A percentile compares a stretch with the other conserved stretches of the same genome.
Evolutionary conservation across 2,113 vertebrate species (phyloP).

Genomic region (Tupaia chinensis): DNA sequence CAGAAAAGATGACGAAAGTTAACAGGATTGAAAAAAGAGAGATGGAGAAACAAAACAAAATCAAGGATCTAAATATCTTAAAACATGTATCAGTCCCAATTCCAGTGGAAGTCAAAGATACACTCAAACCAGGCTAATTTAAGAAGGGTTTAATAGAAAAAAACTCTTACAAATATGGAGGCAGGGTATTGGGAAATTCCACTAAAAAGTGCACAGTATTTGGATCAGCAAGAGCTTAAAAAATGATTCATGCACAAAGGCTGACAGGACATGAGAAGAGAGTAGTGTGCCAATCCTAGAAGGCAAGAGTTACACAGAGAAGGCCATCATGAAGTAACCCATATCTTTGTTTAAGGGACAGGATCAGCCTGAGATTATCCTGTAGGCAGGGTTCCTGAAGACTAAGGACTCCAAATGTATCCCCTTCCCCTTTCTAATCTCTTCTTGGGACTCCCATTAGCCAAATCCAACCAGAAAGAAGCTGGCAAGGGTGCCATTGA

Average conservation of each 20-base stretch:
- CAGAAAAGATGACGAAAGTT: neutral
- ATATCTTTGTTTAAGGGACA: neutral
- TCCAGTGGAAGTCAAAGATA: neutral
- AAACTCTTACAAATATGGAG: neutral
- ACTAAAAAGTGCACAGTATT: neutral
- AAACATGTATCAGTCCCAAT: neutral
- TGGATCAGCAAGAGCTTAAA: fast-evolving
- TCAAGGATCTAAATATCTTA: neutral
- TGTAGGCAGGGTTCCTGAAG: neutral
- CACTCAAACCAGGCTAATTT: neutral
- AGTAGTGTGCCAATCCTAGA: neutral
- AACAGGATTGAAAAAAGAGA: neutral
- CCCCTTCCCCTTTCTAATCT: neutral
- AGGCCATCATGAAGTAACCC: fast-evolving
- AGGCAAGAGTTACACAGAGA: neutral
- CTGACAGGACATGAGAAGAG: neutral
- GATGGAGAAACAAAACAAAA: neutral
- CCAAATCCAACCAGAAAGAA: neutral
- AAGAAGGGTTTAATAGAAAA: neutral
- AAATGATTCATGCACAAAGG: fast-evolving
- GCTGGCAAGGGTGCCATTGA: fast-evolving
- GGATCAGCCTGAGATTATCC: neutral
- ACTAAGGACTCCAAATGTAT: too few relatives aligned
- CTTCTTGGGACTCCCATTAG: neutral
- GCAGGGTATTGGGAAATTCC: neutral